Percentiles rank a stretch among this genome's conserved stretches.
Conservation (phyloP, 2,113 vertebrate genomes). For the Nothobranchius kuhntae region DNA sequence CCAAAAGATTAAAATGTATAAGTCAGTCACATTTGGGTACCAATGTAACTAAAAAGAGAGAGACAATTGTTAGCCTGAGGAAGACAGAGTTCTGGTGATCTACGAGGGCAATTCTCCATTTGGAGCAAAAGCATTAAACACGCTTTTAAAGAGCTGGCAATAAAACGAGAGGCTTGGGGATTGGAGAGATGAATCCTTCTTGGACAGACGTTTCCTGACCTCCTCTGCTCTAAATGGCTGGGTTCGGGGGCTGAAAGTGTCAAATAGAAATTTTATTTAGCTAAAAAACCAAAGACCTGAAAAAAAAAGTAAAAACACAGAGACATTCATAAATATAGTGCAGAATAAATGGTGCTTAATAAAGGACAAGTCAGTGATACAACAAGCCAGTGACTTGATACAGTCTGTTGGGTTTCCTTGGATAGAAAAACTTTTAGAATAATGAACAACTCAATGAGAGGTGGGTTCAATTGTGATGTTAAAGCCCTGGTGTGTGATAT, state of each 20-base stretch:
- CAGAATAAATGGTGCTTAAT: too few species aligned
- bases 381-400: too few species aligned
- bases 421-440: too few species aligned
- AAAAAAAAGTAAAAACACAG: not conserved
- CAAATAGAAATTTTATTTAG: constrained; percentile 2
- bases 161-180: constrained; percentile 55
- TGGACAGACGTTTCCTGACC: constrained; percentile 41
- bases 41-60: constrained; percentile 34
- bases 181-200: constrained; percentile 60
- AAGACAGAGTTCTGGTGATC: constrained; percentile 55
- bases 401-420: too few species aligned
- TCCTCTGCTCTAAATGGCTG: constrained; percentile 50
- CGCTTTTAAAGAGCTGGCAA: constrained; percentile 60
- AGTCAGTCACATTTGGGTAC: constrained; percentile 21
- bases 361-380: too few species aligned
- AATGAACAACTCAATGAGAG: too few species aligned
- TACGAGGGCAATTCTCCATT: constrained; percentile 66
- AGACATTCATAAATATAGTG: too few species aligned
- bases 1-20: constrained; percentile 1
- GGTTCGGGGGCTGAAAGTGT: constrained; percentile 15
- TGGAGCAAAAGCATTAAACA: constrained; percentile 58
- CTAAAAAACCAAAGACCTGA: constrained; percentile 8
- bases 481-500: too few species aligned
- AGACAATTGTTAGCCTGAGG: constrained; percentile 37
- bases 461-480: too few species aligned